Evolutionary conservation across 2,888 invertebrate genomes (phyloP), one percentile per base, ranked within the genome.

Genomic region (Drosophila atroscutellata): DNA sequence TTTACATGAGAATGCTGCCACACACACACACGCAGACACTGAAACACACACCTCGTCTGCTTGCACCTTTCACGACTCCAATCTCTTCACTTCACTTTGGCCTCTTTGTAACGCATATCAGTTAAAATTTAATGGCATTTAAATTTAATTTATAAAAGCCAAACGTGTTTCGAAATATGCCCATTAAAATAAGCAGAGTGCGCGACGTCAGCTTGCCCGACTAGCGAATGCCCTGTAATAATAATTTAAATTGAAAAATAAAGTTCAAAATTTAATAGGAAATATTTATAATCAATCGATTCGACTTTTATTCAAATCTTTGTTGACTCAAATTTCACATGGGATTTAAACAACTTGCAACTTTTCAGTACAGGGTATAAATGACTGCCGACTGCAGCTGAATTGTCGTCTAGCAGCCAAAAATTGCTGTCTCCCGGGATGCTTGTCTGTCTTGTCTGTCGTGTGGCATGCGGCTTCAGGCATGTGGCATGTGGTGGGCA

Each of bases 101-200:
- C 54, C 42, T 47, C 62, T 62, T 59, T 76, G 72, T 65, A 34
- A 50, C 50, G 77, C 73, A 69, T 71, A 73, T 68, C 75, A 72
- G 72, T 78, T 72, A 55, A 80, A 50, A 72, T 81, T 75, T 82
- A 80, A 86, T 89, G 82, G 77, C 73, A 87, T 87, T 88, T 83
- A 82, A 80, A 86, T 89, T 85, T 68, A 87, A 86, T 89, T 89
- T 89, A 76, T 76, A 65, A 79, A 67, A 75, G 70, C 61, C 65
- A 74, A 77, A 86, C 90, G 77, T 87, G 88, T 87, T 86, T 85
- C 63, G 26, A 80, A 76, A 64, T 70, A 75, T 77, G 64, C 59
- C 75, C 80, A 75, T 79, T 75, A 59, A 69, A 47, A 47, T 13
- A 59, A 18, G 57, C 18, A 37, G 20, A 5, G 9, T 54, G 9